Evolutionary conservation across 2,113 vertebrate species (phyloP).

Genomic region (Ancistrus triradiatus): DNA sequence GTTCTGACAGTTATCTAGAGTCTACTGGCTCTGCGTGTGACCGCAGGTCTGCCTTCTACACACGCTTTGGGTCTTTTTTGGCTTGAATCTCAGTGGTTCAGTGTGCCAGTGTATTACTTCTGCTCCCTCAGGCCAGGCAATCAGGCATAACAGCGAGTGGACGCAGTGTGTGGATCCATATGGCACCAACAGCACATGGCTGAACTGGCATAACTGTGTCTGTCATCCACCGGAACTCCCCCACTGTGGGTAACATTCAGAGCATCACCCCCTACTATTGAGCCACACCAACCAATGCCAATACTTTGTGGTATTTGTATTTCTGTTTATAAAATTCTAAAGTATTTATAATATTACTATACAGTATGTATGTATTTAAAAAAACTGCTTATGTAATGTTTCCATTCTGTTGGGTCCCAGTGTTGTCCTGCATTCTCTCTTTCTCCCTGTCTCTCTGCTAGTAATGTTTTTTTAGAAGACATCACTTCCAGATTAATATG

Average conservation of each 20-base stretch:
- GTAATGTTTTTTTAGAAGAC: too few species aligned
- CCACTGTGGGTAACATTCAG: slow-evolving; percentile 33
- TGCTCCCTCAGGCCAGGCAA: slow-evolving; percentile 32
- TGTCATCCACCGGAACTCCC: slow-evolving; percentile 39
- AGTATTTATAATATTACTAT: too few species aligned
- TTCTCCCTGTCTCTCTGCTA: slow-evolving; percentile 28
- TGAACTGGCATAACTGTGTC: slow-evolving; percentile 26
- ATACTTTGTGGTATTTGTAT: slow-evolving; percentile 11
- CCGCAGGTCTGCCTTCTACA: slow-evolving; percentile 9
- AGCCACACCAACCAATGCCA: slow-evolving; percentile 36
- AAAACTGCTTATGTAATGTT: too few species aligned
- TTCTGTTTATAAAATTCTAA: too few species aligned
- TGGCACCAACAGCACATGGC: slow-evolving; percentile 42
- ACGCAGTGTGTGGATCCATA: slow-evolving; percentile 44
- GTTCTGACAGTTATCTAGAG: slow-evolving; percentile 14
- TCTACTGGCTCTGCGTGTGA: not conserved
- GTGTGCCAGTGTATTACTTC: slow-evolving; percentile 37
- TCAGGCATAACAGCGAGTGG: slow-evolving; percentile 34
- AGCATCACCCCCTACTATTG: slow-evolving; percentile 26
- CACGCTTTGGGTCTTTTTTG: slow-evolving; percentile 1
- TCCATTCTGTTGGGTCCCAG: too few species aligned
- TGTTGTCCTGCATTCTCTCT: slow-evolving; percentile 11
- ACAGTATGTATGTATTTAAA: too few species aligned
- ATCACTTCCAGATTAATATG: too few species aligned
- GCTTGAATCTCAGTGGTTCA: not conserved